Conservation (phyloP, 2,888 invertebrate species). For the Myathropa florea region DNA sequence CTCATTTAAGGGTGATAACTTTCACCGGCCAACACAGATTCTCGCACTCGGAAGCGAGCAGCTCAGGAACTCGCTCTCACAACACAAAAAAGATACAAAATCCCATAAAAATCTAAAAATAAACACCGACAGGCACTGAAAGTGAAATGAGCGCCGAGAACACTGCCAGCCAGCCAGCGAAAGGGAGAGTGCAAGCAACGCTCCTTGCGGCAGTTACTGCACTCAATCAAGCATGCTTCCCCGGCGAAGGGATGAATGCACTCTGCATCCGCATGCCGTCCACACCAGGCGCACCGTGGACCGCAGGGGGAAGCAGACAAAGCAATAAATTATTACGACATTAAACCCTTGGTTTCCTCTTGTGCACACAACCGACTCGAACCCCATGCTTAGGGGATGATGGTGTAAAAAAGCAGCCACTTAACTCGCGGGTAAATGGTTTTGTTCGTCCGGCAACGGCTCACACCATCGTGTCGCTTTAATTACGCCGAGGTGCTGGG, state of each 20-base stretch:
- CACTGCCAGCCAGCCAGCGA: neutral
- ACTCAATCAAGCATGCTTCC: constrained; percentile 67
- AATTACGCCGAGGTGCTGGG: constrained; percentile 49
- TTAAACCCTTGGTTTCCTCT: constrained; percentile 55
- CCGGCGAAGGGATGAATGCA: constrained; percentile 13
- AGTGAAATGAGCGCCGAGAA: constrained; percentile 7
- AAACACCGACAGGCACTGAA: constrained; percentile 50
- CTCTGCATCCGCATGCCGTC: neutral
- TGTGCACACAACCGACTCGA: neutral
- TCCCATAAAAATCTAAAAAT: constrained; percentile 66
- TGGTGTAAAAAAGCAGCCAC: constrained; percentile 64
- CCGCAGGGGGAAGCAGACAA: constrained; percentile 41
- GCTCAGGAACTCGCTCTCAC: constrained; percentile 1
- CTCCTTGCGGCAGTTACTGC: constrained; percentile 54
- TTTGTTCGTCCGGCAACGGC: constrained; percentile 13
- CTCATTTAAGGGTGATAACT: constrained; percentile 61
- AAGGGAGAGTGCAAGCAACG: constrained; percentile 22
- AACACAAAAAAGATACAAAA: constrained; percentile 26
- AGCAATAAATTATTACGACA: constrained; percentile 69
- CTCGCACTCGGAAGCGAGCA: constrained; percentile 13
- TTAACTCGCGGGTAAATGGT: constrained; percentile 48
- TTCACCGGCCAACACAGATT: constrained; percentile 42
- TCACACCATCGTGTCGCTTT: constrained; percentile 34
- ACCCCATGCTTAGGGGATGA: constrained; percentile 29
- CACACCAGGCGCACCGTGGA: neutral